Evolutionary conservation across 2,113 vertebrate genomes (phyloP), one percentile per base, ranked within the genome.

Genomic region (Hippopotamus amphibius): DNA sequence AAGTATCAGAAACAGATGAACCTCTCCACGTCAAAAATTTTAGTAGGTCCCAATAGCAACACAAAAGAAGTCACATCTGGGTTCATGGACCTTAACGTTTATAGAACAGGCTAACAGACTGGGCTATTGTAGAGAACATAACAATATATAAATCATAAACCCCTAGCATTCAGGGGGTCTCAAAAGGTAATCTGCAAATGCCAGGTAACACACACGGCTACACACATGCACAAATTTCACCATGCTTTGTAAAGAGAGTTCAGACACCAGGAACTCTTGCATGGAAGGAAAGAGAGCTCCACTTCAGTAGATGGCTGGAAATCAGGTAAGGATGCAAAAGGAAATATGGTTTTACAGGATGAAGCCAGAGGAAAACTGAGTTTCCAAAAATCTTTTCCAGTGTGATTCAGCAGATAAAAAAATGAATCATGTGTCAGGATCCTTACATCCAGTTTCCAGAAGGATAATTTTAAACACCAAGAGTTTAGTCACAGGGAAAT

Each of bases 391-490:
- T 37, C 48, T 41, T 77, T 74, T 85, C 77, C 68, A 69, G 79
- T 85, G 55, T 43, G 17, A 77, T 17, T 90, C n/a, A 80, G 21
- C 68, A 48, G 13, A 30, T 41, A 55, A 83, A 84, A 37, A 37
- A 37, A 37, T 37, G 37, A 24, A 28, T 26, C 15, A 17, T 16
- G 3, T 41, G 28, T 79, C 53, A 46, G n/a, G 22, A 71, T 88
- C 71, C 46, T 80, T 24, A 43, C 57, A 71, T n/a, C 46, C n/a
- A 59, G 59, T 28, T 82, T 71, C 55, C 53, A 84, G 92, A n/a
- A 50, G 19, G 7, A 59, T 24, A 41, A 84, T 82, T 95, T 91
- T 88, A 89, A 86, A 81, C n/a, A 77, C 30, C 48, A 76, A 63
- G 7, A 72, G 55, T n/a, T 24, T 1, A 15, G 55, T n/a, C 48